Percentiles rank a stretch among this genome's conserved stretches.
These are phyloP conservation scores for Drosophila testacea DNA, from an alignment of 2,888 invertebrate species.

Conservation along the genomic window DNA sequence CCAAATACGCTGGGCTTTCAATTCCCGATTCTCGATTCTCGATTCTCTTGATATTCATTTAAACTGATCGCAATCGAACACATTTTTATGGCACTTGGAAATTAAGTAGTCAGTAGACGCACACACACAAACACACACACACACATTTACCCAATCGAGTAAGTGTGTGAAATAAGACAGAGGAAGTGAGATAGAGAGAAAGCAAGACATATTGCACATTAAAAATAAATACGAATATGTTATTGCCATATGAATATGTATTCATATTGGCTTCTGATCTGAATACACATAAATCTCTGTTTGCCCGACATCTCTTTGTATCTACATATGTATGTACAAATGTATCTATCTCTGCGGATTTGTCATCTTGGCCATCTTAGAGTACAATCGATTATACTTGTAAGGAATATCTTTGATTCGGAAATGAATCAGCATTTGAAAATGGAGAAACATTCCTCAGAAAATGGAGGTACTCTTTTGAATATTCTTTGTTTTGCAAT, in stretches of 20 bases:
- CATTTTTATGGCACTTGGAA: conserved; percentile 80
- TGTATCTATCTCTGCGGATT: neutral
- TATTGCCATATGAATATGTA: conserved; percentile 63
- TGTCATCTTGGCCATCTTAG: conserved; percentile 4
- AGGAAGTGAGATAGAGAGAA: conserved; percentile 1
- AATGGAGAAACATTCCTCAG: conserved; percentile 3
- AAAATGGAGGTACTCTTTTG: neutral
- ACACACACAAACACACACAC: conserved; percentile 19
- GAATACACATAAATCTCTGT: conserved; percentile 37
- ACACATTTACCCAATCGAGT: conserved; percentile 3
- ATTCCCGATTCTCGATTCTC: conserved; percentile 6
- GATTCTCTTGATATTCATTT: conserved; percentile 6
- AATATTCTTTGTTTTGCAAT: neutral
- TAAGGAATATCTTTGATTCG: conserved; percentile 1
- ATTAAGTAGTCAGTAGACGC: conserved; percentile 79
- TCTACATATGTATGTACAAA: neutral
- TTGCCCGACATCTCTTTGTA: conserved; percentile 16
- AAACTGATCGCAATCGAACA: conserved; percentile 33
- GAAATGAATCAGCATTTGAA: conserved; percentile 14
- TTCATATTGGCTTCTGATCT: conserved; percentile 35
- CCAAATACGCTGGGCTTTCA: conserved; percentile 56
- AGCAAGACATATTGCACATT: conserved; percentile 53
- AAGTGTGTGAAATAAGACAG: neutral
- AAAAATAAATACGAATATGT: conserved; percentile 73
- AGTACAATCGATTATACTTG: neutral